Percentiles rank a stretch among this genome's conserved stretches.
Evolutionary conservation across 2,888 invertebrate genomes (phyloP).

Genomic region (Morpho achilles): DNA sequence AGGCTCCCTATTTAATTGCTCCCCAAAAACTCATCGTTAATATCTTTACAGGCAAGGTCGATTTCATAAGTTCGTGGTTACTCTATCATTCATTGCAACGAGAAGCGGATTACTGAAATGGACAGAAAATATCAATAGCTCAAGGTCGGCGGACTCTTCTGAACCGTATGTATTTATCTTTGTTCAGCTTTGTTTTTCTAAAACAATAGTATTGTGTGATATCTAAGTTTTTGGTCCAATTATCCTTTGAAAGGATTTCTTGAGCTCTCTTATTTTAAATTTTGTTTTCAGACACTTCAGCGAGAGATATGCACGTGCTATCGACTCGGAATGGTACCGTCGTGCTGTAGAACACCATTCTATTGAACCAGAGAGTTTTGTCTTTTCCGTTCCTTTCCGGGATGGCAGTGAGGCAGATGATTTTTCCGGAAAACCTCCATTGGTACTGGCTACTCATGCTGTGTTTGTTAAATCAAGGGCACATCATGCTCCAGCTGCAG

Average conservation of each 20-base stretch:
- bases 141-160: slow-evolving; percentile 73
- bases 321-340: slow-evolving; percentile 94
- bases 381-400: slow-evolving; percentile 92
- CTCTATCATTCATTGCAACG: slow-evolving; percentile 92
- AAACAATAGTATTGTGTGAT: too few relatives aligned
- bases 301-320: slow-evolving; percentile 87
- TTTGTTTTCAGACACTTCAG: slow-evolving; percentile 85
- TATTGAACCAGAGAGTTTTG: slow-evolving; percentile 93
- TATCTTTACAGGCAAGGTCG: slow-evolving; percentile 87
- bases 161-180: slow-evolving; percentile 78
- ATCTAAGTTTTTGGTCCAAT: too few relatives aligned
- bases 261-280: background rate
- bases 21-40: background rate
- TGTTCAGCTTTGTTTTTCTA: too few relatives aligned
- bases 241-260: too few relatives aligned
- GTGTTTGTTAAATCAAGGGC: slow-evolving; percentile 91
- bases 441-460: slow-evolving; percentile 94
- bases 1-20: too few relatives aligned
- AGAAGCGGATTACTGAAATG: slow-evolving; percentile 93
- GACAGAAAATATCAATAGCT: slow-evolving; percentile 83
- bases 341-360: slow-evolving; percentile 93
- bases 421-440: slow-evolving; percentile 73
- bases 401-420: slow-evolving; percentile 80
- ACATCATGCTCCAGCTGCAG: slow-evolving; percentile 92
- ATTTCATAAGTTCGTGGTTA: slow-evolving; percentile 91